These are phyloP conservation scores for Nasonia vitripennis DNA, from an alignment of 1,140 invertebrate species.

Conservation along the genomic window DNA sequence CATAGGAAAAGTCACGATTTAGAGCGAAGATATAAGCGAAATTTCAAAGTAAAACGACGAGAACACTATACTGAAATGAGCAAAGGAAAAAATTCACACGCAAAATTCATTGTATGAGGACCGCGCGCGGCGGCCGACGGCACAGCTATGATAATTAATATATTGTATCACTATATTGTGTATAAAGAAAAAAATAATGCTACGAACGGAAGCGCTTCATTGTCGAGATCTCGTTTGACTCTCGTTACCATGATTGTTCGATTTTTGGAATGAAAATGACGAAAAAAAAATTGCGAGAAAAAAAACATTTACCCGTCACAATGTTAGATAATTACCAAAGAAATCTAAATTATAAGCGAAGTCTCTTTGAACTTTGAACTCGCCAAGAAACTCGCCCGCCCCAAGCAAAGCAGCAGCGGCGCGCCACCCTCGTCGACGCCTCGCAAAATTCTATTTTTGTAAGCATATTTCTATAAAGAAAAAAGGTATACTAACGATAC, in stretches of 20 bases:
- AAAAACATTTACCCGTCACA: slow-evolving; percentile 35
- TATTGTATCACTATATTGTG: slow-evolving; percentile 41
- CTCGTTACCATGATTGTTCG: slow-evolving; percentile 39
- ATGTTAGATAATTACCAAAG: slow-evolving; percentile 40
- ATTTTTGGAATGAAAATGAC: slow-evolving; percentile 55
- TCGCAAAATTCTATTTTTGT: slow-evolving; percentile 77
- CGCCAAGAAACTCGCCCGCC: slow-evolving; percentile 69
- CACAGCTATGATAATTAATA: slow-evolving; percentile 29
- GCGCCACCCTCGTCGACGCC: slow-evolving; percentile 65
- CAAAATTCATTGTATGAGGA: slow-evolving; percentile 48
- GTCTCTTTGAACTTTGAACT: slow-evolving; percentile 23
- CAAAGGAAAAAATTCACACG: slow-evolving; percentile 15
- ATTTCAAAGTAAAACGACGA: slow-evolving; percentile 48
- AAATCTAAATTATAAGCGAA: slow-evolving; percentile 47
- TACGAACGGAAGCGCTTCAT: slow-evolving; percentile 8
- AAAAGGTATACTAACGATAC: slow-evolving; percentile 75
- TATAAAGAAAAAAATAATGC: slow-evolving; percentile 30
- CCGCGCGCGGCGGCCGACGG: slow-evolving; percentile 42
- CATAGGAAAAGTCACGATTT: slow-evolving; percentile 57
- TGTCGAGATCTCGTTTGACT: slow-evolving; percentile 49
- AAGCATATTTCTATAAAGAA: slow-evolving; percentile 76
- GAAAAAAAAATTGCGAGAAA: slow-evolving; percentile 20
- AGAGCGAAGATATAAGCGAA: slow-evolving; percentile 24
- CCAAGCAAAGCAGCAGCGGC: slow-evolving; percentile 64
- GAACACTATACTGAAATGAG: slow-evolving; percentile 43